phyloP scores from a whole-genome alignment of 1,140 invertebrate genomes.

The Drosophila obscura region DNA sequence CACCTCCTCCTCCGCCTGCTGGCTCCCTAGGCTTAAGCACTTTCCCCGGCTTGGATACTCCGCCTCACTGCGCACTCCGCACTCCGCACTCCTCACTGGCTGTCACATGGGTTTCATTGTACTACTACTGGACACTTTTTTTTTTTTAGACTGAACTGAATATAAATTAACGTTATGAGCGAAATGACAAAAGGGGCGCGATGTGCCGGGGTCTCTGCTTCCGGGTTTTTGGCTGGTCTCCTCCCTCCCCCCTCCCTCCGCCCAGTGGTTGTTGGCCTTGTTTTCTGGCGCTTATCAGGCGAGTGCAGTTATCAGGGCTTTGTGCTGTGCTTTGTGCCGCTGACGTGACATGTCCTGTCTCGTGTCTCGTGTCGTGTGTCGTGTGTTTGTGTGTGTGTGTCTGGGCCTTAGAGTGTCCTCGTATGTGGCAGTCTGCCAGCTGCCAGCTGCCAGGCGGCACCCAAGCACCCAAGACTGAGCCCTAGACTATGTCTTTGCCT shows the following conservation, averaged over 20 bases:
- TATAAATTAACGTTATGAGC: conserved; percentile 81
- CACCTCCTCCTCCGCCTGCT: not conserved
- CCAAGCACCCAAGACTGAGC: no score
- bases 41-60: not conserved
- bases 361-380: not conserved
- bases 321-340: conserved; percentile 65
- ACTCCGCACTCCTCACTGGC: conserved; percentile 11
- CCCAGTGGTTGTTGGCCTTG: conserved; percentile 16
- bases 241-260: not conserved
- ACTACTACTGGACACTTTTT: conserved; percentile 36
- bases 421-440: conserved; percentile 57
- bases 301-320: conserved; percentile 77
- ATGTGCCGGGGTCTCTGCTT: conserved; percentile 27
- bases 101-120: conserved; percentile 51
- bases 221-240: conserved; percentile 17
- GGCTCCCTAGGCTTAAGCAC: not conserved
- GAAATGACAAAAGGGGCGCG: conserved; percentile 72
- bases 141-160: conserved; percentile 82
- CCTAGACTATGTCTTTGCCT: conserved; percentile 6
- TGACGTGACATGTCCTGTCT: conserved; percentile 77
- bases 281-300: conserved; percentile 52
- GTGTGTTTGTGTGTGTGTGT: not conserved
- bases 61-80: conserved; percentile 1
- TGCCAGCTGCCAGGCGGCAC: no score
- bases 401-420: conserved; percentile 14